These are phyloP conservation scores for Chelonus formosanus DNA, from an alignment of 2,888 invertebrate genomes.

Conservation along the genomic window DNA sequence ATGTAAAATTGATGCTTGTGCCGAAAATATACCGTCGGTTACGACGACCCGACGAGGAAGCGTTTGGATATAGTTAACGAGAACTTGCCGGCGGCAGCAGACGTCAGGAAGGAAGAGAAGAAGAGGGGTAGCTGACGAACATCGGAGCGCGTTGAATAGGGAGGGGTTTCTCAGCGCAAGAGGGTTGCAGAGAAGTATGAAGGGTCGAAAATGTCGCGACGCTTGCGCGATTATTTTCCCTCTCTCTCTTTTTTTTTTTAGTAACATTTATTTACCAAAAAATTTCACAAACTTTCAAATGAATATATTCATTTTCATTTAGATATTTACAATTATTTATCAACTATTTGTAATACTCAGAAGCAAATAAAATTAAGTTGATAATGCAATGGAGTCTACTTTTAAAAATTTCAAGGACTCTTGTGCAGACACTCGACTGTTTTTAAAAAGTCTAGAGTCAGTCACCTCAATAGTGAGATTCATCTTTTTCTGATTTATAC, in stretches of 20 bases:
- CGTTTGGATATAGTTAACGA: constrained; percentile 39
- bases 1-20: neutral
- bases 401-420: constrained; percentile 9
- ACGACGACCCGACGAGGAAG: constrained; percentile 33
- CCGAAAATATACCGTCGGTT: constrained; percentile 30
- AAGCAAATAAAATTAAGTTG: no score
- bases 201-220: constrained; percentile 23
- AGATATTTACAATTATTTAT: no score
- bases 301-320: no score
- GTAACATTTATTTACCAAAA: neutral
- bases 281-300: neutral
- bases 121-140: constrained; percentile 33
- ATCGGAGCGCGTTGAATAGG: constrained; percentile 34
- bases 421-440: constrained; percentile 3
- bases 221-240: constrained; percentile 27
- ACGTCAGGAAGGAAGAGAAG: constrained; percentile 38
- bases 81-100: constrained; percentile 39
- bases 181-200: constrained; percentile 29
- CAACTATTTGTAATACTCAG: no score
- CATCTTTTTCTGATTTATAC: neutral
- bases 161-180: constrained; percentile 33
- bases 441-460: constrained; percentile 3
- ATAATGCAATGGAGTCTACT: constrained; percentile 5
- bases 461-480: constrained; percentile 9
- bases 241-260: constrained; percentile 15